Evolutionary conservation across 2,888 invertebrate genomes (phyloP), one percentile per base, ranked within the genome.

Genomic region (Sarcophaga carnaria): DNA sequence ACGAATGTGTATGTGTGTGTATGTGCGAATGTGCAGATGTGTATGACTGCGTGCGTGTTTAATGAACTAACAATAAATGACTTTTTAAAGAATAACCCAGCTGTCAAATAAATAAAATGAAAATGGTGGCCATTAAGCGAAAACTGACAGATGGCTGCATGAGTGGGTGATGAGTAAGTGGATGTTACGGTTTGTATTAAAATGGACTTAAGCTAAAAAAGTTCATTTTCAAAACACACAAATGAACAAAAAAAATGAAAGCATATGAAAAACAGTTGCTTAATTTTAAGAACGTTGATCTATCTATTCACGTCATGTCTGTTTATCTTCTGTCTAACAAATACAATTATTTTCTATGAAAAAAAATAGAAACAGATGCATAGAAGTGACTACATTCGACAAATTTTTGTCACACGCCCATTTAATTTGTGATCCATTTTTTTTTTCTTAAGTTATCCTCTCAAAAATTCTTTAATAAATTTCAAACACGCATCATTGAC

Each of bases 91-190:
- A 85, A 88, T 83, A 69, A 70, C 47, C 60, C 78, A 85, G 63
- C 87, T 87, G 82, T 85, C 85, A 87, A 80, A 80, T 80, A 85
- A 87, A 80, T 45, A 74, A 69, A 81, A 69, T 60, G 45, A 81
- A 84, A 84, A 74, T 72, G 83, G 70, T 76, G 71, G 37, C 72
- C 76, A 71, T 76, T 77, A 76, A 37, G 62, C 64, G 71, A 54
- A 54, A 77, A 54, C 45, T 67, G 69, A 59, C 22, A 54, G 17
- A 27, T 27, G 66, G 17, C 54, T 66, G 66, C 70, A 20, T 20
- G 6, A n/a, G 3, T 67, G 54, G 37, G 4, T 47, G 3, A 66
- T 66, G 37, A 37, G 37, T n/a, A 10, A n/a, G 25, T 71, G n/a
- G 54, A 25, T 14, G 14, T 54, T 25, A 25, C 11, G n/a, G 25